These are phyloP conservation scores for Pseudococcus jackbeardsleyi DNA, from an alignment of 2,888 invertebrate genomes.

Conservation along the genomic window DNA sequence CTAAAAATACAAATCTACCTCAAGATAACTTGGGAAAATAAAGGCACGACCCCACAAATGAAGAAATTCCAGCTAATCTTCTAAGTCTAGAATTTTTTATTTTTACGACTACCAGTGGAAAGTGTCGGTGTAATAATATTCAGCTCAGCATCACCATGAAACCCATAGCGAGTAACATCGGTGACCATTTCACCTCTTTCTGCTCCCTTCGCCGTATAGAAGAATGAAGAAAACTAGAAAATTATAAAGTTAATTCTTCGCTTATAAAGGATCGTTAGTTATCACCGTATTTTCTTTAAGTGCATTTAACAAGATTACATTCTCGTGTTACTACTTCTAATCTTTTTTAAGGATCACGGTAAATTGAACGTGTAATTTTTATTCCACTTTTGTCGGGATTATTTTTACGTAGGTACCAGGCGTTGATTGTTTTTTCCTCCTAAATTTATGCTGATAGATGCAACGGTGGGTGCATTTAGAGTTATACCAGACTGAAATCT, in stretches of 20 bases:
- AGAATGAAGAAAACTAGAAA: slow-evolving; percentile 7
- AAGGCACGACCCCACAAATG: no score
- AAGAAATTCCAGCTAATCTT: background rate
- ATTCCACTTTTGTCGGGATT: slow-evolving; percentile 43
- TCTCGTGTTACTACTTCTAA: slow-evolving; percentile 37
- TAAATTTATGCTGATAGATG: background rate
- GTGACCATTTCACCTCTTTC: background rate
- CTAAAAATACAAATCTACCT: no score
- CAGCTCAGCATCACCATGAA: background rate
- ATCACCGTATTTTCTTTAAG: slow-evolving; percentile 47
- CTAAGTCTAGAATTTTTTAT: background rate
- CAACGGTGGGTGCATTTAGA: background rate
- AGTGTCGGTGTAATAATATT: background rate
- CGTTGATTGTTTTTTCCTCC: background rate
- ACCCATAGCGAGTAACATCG: background rate
- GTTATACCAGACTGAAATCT: background rate
- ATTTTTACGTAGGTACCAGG: background rate
- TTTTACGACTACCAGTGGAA: background rate
- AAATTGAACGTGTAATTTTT: slow-evolving; percentile 50
- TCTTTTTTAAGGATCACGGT: slow-evolving; percentile 20
- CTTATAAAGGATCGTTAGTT: slow-evolving; percentile 47
- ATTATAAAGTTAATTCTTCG: slow-evolving; percentile 32
- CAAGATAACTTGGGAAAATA: no score
- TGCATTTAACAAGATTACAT: slow-evolving; percentile 56
- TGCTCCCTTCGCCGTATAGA: background rate